Evolutionary conservation across 2,113 vertebrate species (phyloP).

Genomic region (Urocynchramus pylzowi): DNA sequence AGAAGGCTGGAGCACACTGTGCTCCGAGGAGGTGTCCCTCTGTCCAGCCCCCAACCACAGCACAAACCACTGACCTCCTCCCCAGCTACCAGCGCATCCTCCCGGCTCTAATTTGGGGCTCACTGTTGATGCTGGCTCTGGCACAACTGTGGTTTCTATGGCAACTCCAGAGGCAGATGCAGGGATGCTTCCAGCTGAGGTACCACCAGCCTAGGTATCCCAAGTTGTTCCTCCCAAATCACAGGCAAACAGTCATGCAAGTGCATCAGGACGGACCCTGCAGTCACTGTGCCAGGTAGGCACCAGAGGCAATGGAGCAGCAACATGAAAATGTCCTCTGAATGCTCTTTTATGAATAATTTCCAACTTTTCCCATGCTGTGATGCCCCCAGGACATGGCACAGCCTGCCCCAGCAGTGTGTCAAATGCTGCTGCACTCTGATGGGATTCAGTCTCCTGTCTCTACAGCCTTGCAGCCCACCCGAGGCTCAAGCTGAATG

Average conservation of each 20-base stretch:
- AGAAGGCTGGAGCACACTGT: background rate
- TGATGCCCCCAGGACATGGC: fast-evolving
- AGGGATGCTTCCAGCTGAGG: constrained; percentile 60
- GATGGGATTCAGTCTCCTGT: background rate
- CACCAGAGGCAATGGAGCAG: background rate
- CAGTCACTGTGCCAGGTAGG: fast-evolving
- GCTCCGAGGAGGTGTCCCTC: background rate
- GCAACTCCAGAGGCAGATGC: constrained; percentile 71
- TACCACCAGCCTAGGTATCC: constrained; percentile 64
- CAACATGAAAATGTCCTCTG: fast-evolving
- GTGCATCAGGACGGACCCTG: fast-evolving
- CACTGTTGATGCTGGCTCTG: constrained; percentile 44
- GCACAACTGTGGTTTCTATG: constrained; percentile 77
- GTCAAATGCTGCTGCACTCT: fast-evolving
- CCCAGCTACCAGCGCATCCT: fast-evolving
- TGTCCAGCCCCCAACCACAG: background rate
- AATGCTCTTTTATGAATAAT: background rate
- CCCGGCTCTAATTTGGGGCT: background rate
- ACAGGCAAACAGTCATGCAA: background rate
- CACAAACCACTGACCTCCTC: background rate
- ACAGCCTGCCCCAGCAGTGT: background rate
- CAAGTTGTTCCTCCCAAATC: constrained; percentile 42
- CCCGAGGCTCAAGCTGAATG: fast-evolving
- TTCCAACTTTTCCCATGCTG: background rate
- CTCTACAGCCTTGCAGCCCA: background rate